Evolutionary conservation across 2,797 vertebrate species (phyloP).

Genomic region (Manis crassicaudata): DNA sequence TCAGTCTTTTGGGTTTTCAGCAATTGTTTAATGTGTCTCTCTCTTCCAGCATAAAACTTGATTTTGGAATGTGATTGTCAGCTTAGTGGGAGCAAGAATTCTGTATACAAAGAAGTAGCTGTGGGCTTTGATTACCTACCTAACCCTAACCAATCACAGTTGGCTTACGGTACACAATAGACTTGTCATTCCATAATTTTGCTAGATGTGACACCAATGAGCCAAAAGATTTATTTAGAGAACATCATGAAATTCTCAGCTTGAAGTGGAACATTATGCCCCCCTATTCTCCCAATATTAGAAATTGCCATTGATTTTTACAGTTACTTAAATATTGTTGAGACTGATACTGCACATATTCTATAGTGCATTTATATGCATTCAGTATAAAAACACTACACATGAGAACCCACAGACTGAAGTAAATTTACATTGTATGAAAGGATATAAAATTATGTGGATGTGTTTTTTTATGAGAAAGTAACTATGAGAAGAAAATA

Average conservation of each 20-base stretch:
- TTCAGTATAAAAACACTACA: background rate
- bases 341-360: background rate
- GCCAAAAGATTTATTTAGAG: slow-evolving; percentile 74
- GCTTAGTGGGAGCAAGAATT: slow-evolving; percentile 83
- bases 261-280: slow-evolving; percentile 61
- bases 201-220: background rate
- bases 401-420: background rate
- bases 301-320: slow-evolving; percentile 34
- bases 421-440: slow-evolving; percentile 6
- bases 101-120: slow-evolving; percentile 81
- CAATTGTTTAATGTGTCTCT: slow-evolving; percentile 71
- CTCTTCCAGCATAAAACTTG: slow-evolving; percentile 61
- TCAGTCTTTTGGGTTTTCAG: slow-evolving; percentile 68
- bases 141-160: slow-evolving; percentile 53
- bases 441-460: background rate
- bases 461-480: slow-evolving; percentile 21
- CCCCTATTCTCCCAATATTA: slow-evolving; percentile 51
- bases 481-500: slow-evolving; percentile 13
- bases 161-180: slow-evolving; percentile 70
- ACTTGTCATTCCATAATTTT: slow-evolving; percentile 62
- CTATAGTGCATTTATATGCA: background rate
- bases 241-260: slow-evolving; percentile 47
- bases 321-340: background rate
- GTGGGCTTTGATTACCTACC: slow-evolving; percentile 80
- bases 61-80: slow-evolving; percentile 80